A percentile compares a stretch with the other conserved stretches of the same genome.
These are phyloP conservation scores for Pagetopsis macropterus DNA, from an alignment of 2,797 vertebrate species.

Conservation along the genomic window DNA sequence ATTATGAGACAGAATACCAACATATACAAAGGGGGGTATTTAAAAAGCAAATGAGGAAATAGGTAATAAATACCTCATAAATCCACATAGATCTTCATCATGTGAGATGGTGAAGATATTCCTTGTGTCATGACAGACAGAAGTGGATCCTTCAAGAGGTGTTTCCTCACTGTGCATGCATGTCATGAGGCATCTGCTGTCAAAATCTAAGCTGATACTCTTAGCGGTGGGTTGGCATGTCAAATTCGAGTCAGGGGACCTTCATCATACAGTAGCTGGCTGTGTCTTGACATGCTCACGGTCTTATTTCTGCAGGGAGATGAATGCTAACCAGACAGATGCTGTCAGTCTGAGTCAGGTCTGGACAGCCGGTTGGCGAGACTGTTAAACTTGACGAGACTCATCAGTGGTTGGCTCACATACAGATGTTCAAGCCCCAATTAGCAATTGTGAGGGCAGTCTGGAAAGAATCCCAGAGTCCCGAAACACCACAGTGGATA, in stretches of 20 bases:
- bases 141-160: conserved; percentile 2
- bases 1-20: conserved; percentile 30
- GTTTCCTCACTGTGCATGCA: conserved; percentile 7
- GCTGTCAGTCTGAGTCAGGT: conserved; percentile 43
- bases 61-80: not conserved
- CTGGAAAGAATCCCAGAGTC: conserved; percentile 23
- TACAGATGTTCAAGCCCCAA: conserved; percentile 35
- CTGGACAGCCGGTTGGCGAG: conserved; percentile 30
- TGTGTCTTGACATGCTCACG: conserved; percentile 14
- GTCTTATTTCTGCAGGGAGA: conserved; percentile 32
- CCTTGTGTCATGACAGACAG: conserved; percentile 1
- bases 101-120: conserved; percentile 1
- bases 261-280: conserved; percentile 7
- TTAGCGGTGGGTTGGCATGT: not conserved
- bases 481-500: conserved; percentile 25
- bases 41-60: not conserved
- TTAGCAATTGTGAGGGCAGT: not conserved
- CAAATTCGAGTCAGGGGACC: conserved; percentile 16
- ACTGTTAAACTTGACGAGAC: conserved; percentile 25
- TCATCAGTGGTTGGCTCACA: conserved; percentile 45
- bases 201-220: not conserved
- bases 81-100: conserved; percentile 1
- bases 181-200: conserved; percentile 17
- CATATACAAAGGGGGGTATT: conserved; percentile 10
- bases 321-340: conserved; percentile 37